Conservation (phyloP, 2,797 vertebrate genomes). For the Chelonia mydas region DNA sequence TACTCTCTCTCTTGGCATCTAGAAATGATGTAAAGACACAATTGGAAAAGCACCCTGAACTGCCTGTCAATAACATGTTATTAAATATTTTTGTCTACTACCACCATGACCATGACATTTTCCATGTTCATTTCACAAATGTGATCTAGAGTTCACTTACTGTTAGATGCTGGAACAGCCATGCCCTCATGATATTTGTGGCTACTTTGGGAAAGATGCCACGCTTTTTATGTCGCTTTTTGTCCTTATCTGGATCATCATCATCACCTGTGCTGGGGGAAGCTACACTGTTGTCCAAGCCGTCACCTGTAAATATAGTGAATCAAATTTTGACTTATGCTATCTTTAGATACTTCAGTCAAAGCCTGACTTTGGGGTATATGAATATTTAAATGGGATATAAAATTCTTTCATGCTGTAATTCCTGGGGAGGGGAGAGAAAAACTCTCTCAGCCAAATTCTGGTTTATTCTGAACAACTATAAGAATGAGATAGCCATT, state of each 20-base stretch:
- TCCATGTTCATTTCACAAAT: constrained; percentile 82
- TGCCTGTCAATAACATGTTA: constrained; percentile 63
- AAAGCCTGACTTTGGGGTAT: constrained; percentile 81
- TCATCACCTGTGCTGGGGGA: constrained; percentile 99
- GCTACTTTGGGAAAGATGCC: constrained; percentile 99
- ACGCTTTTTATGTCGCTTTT: constrained; percentile 99
- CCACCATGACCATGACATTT: constrained; percentile 79
- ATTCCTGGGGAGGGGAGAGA: constrained; percentile 66
- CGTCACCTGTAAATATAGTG: constrained; percentile 94
- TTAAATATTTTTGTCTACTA: constrained; percentile 63
- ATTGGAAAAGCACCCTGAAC: constrained; percentile 34
- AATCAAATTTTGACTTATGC: constrained; percentile 88
- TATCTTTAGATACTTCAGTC: constrained; percentile 83
- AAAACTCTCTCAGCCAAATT: constrained; percentile 63
- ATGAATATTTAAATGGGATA: constrained; percentile 81
- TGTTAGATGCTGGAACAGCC: constrained; percentile 99
- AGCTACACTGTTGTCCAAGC: constrained; percentile 99
- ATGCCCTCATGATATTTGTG: constrained; percentile 99
- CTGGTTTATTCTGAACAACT: constrained; percentile 52
- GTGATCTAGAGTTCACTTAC: constrained; percentile 90
- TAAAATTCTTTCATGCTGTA: constrained; percentile 76
- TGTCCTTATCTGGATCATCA: constrained; percentile 99
- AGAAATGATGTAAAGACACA: constrained; percentile 51
- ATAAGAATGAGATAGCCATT: constrained; percentile 4
- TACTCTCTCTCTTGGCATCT: neutral